Base-by-base conservation (phyloP, 2,888 invertebrate genomes). In the Scaptodrosophila latifasciaeformis region DNA sequence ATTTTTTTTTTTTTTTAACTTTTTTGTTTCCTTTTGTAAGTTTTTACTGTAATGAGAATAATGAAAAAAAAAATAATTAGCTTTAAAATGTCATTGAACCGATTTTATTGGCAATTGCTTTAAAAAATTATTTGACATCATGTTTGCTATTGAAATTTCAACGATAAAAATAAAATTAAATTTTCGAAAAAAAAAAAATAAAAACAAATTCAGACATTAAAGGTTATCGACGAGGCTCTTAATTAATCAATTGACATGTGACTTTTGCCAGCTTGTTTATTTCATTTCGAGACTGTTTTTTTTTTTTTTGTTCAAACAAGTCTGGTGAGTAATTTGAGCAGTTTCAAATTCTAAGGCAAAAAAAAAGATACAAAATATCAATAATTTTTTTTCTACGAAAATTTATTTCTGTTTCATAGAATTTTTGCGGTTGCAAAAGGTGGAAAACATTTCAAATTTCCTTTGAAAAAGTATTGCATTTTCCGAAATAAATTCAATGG, bases 221-320 rank as follows among this genome's bases (percentile, higher is more conserved):
- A 75, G 74, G 79, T 78, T 76, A 76, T 72, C 64, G 62, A 34
- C 43, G 50, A 35, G 48, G 49, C 54, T 76, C 68, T 70, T 70
- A 79, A 76, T 75, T 76, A 74, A 67, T 58, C 72, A 79, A 76
- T 75, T 72, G 77, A 79, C 79, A 76, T 75, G 57, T 71, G 76
- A 75, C 72, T 75, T 68, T 62, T 59, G 61, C 61, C 51, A 43
- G 49, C 29, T 13, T 42, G 30, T 43, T 42, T 47, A 9, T 31
- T 34, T n/a, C 15, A 5, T 34, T 34, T 34, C 12, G 10, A n/a
- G 12, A 30, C 30, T 30, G n/a, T 24, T 7, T 40, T 40, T 17
- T 40, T 40, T n/a, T n/a, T n/a, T n/a, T n/a, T n/a, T n/a, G n/a
- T n/a, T n/a, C n/a, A n/a, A n/a, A n/a, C n/a, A n/a, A n/a, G n/a